Evolutionary conservation across 2,797 vertebrate species (phyloP).

Genomic region (Darevskia mixta): DNA sequence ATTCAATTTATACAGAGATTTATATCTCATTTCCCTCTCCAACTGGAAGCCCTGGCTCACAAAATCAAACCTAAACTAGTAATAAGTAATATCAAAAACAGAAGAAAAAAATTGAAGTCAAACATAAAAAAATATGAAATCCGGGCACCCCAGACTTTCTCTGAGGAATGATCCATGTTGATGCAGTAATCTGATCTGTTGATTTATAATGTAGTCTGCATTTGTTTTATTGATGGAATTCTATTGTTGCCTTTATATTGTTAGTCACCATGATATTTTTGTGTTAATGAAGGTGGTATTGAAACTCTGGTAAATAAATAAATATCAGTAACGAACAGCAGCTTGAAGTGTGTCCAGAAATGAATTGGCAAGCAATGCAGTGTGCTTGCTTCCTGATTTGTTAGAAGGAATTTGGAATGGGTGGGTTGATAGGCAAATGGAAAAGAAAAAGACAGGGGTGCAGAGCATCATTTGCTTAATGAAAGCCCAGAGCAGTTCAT

Average conservation of each 20-base stretch:
- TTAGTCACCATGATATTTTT: no score
- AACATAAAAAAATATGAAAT: not conserved
- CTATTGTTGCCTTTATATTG: no score
- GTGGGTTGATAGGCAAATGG: no score
- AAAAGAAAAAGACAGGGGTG: not conserved
- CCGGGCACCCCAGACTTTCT: no score
- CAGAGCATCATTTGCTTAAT: not conserved
- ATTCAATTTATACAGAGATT: not conserved
- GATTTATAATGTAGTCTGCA: no score
- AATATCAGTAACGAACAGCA: not conserved
- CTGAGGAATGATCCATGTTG: no score
- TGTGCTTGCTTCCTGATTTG: not conserved
- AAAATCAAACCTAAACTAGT: not conserved
- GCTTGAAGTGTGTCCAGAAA: not conserved
- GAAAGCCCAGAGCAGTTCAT: not conserved
- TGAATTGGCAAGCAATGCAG: not conserved
- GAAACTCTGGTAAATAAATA: no score
- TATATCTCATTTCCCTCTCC: not conserved
- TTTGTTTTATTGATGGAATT: no score
- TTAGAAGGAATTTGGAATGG: not conserved
- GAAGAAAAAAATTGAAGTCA: not conserved
- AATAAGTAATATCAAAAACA: not conserved
- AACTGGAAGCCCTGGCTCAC: not conserved
- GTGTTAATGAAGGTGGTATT: no score
- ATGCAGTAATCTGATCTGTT: no score